phyloP scores from a whole-genome alignment of 2,797 vertebrate genomes.

The Scolopax bukidnonensis region DNA sequence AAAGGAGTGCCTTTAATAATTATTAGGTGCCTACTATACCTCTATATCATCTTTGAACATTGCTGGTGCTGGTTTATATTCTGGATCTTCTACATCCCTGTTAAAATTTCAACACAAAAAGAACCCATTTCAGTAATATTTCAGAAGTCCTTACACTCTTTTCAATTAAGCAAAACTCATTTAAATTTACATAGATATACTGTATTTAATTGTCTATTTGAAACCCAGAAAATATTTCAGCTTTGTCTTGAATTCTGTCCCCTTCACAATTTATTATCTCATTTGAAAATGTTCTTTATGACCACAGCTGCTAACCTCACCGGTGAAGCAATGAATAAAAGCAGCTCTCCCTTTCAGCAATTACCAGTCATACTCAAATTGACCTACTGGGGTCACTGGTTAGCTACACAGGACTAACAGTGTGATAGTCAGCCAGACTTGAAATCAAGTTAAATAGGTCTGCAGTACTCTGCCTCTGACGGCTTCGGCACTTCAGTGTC shows the following conservation, averaged over 20 bases:
- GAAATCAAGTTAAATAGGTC: not conserved
- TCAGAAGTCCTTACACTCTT: not conserved
- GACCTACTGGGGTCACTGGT: slow-evolving; percentile 21
- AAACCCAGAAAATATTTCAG: not conserved
- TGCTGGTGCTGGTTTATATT: slow-evolving; percentile 97
- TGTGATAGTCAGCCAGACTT: not conserved
- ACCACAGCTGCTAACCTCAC: not conserved
- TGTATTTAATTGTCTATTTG: not conserved
- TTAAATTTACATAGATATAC: not conserved
- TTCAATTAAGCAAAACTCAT: not conserved
- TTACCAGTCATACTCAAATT: not conserved
- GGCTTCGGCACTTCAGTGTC: not conserved
- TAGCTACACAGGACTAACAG: not conserved
- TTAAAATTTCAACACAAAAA: slow-evolving; percentile 55
- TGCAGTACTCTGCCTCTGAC: not conserved
- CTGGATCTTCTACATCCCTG: slow-evolving; percentile 97
- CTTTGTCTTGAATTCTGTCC: not conserved
- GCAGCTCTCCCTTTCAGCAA: not conserved
- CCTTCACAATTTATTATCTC: not conserved
- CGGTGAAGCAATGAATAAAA: not conserved
- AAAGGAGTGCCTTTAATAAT: not conserved
- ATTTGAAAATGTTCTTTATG: not conserved
- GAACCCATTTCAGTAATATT: not conserved
- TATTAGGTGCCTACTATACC: slow-evolving; percentile 75
- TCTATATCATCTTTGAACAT: slow-evolving; percentile 97